Percentiles rank a stretch among this genome's conserved stretches.
These are phyloP conservation scores for Clitarchus hookeri DNA, from an alignment of 2,888 invertebrate genomes.

Conservation along the genomic window DNA sequence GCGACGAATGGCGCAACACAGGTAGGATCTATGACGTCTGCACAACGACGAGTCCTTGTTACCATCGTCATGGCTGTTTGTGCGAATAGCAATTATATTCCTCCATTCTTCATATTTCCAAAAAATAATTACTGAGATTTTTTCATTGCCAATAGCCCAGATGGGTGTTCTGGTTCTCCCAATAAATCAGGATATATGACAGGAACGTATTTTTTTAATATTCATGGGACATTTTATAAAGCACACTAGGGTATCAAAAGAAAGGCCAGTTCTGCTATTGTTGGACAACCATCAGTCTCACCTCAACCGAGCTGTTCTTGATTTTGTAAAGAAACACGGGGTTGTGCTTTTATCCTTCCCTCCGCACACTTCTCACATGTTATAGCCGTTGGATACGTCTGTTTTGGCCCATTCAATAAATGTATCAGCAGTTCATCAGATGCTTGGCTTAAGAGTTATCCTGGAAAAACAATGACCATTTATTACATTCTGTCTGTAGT, in stretches of 20 bases:
- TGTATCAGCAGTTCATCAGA: conserved; percentile 45
- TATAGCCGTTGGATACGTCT: conserved; percentile 53
- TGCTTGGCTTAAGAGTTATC: conserved; percentile 38
- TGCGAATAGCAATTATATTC: conserved; percentile 45
- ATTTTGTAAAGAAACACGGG: conserved; percentile 50
- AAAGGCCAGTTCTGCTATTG: conserved; percentile 44
- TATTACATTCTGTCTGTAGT: conserved; percentile 31
- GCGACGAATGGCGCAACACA: conserved; percentile 30
- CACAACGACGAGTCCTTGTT: conserved; percentile 43
- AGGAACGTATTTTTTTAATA: conserved; percentile 44
- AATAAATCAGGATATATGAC: conserved; percentile 48
- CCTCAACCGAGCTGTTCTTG: conserved; percentile 44
- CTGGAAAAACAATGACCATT: conserved; percentile 42
- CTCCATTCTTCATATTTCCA: conserved; percentile 46
- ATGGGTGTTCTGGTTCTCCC: conserved; percentile 42
- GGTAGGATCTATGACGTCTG: conserved; percentile 49
- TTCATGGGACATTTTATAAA: conserved; percentile 41
- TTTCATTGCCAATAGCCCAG: conserved; percentile 41
- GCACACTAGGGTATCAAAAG: conserved; percentile 31
- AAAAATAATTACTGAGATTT: conserved; percentile 40
- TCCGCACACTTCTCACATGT: conserved; percentile 53
- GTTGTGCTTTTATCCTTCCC: conserved; percentile 52
- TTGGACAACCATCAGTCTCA: conserved; percentile 52
- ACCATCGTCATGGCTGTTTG: conserved; percentile 43
- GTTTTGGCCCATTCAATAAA: conserved; percentile 52